A percentile compares a stretch with the other conserved stretches of the same genome.
phyloP scores from a whole-genome alignment of 2,797 vertebrate species.

The Leptoclinus maculatus region DNA sequence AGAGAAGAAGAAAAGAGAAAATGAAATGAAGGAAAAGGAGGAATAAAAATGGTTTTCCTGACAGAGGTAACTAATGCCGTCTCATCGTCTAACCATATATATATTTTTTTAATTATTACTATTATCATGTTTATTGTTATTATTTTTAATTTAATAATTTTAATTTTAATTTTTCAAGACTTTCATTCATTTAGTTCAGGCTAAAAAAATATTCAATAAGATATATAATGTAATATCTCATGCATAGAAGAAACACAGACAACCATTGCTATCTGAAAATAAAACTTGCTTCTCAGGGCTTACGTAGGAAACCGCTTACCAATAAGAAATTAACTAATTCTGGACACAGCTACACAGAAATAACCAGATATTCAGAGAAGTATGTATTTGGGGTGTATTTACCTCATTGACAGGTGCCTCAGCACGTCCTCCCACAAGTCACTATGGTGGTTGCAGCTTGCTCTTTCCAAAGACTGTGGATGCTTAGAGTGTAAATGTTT shows the following conservation, averaged over 20 bases:
- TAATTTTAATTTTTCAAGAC: neutral
- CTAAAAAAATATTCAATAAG: neutral
- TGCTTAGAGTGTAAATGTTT: neutral
- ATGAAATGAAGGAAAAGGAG: neutral
- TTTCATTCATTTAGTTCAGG: neutral
- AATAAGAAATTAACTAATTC: neutral
- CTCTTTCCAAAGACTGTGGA: neutral
- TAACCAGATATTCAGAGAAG: neutral
- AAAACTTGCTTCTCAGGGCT: neutral
- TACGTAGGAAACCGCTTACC: rapidly evolving
- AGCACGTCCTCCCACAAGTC: neutral
- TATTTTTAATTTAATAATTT: too few relatives aligned
- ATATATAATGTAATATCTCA: neutral
- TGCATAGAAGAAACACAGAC: neutral
- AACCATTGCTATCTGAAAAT: neutral
- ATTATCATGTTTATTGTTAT: neutral
- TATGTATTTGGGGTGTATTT: neutral
- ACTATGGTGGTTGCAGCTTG: neutral
- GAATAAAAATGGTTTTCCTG: neutral
- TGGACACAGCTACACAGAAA: neutral
- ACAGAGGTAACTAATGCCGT: too few relatives aligned
- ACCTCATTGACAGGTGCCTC: neutral
- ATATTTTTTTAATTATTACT: neutral
- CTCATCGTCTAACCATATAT: neutral
- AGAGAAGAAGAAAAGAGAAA: neutral